Percentiles rank a stretch among this genome's conserved stretches.
Evolutionary conservation across 2,113 vertebrate species (phyloP).

Genomic region (Copsychus sechellarum): DNA sequence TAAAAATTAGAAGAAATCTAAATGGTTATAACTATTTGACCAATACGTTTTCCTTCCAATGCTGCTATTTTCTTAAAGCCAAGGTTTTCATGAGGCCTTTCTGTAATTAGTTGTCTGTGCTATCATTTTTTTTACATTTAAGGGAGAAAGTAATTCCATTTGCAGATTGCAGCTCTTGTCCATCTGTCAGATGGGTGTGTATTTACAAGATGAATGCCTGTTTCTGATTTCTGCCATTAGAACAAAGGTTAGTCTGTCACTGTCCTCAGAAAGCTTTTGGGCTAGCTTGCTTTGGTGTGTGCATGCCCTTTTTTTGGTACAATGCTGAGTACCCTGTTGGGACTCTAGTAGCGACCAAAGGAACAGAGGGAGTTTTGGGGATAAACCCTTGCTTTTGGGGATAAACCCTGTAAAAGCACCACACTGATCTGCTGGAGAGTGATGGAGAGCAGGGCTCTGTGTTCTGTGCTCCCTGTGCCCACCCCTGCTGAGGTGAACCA

Average conservation of each 20-base stretch:
- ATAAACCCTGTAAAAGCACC: not conserved
- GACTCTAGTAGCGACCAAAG: not conserved
- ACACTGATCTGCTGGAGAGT: not conserved
- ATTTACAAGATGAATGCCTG: not conserved
- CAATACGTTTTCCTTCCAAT: not conserved
- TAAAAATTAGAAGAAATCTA: not conserved
- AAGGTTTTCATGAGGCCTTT: not conserved
- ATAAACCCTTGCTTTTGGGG: not conserved
- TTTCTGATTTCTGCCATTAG: not conserved
- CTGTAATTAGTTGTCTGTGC: not conserved
- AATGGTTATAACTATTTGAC: not conserved
- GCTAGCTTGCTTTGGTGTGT: not conserved
- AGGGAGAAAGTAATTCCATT: not conserved
- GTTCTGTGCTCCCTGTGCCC: rapidly evolving
- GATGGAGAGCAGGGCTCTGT: not conserved
- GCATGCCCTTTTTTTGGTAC: not conserved
- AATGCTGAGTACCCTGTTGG: not conserved
- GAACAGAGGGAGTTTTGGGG: not conserved
- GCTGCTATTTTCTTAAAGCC: not conserved
- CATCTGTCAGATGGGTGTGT: not conserved
- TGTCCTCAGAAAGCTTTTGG: not conserved
- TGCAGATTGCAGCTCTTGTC: not conserved
- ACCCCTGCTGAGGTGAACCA: not conserved
- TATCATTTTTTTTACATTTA: not conserved
- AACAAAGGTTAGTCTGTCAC: not conserved